These are phyloP conservation scores for Penaeus vannamei DNA, from an alignment of 1,140 invertebrate species.

Conservation along the genomic window DNA sequence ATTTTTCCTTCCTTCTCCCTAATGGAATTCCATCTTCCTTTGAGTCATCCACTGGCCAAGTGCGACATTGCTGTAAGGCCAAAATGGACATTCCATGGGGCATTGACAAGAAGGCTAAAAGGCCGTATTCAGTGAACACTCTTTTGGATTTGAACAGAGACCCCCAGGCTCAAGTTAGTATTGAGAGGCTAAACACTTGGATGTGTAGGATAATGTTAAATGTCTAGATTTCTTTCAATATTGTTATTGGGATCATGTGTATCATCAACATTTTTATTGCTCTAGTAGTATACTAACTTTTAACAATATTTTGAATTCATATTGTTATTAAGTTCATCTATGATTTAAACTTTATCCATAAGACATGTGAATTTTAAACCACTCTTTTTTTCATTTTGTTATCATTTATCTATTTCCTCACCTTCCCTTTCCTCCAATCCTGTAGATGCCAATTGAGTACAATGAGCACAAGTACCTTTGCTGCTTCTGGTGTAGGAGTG, in stretches of 20 bases:
- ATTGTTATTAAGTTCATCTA: no score
- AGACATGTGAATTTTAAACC: no score
- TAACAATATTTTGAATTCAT: no score
- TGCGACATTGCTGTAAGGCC: constrained; percentile 54
- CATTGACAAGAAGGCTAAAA: constrained; percentile 35
- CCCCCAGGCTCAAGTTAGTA: background rate
- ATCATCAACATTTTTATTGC: no score
- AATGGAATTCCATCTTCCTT: constrained; percentile 52
- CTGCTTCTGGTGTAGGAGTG: constrained; percentile 50
- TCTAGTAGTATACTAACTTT: no score
- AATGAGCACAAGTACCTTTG: constrained; percentile 44
- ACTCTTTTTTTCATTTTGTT: background rate
- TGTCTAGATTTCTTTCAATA: no score
- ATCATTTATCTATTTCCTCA: background rate
- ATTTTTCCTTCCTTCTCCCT: constrained; percentile 43
- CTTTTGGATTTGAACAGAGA: constrained; percentile 44
- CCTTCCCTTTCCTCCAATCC: background rate
- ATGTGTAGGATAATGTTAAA: no score
- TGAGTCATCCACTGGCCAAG: constrained; percentile 47
- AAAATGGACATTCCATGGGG: constrained; percentile 60
- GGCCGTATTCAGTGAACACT: constrained; percentile 57
- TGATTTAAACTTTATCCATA: no score
- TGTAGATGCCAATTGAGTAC: background rate
- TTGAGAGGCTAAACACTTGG: no score
- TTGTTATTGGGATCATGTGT: no score